Percentiles rank a stretch among this genome's conserved stretches.
Evolutionary conservation across 2,888 invertebrate species (phyloP).

Genomic region (Asteroscopus sphinx): DNA sequence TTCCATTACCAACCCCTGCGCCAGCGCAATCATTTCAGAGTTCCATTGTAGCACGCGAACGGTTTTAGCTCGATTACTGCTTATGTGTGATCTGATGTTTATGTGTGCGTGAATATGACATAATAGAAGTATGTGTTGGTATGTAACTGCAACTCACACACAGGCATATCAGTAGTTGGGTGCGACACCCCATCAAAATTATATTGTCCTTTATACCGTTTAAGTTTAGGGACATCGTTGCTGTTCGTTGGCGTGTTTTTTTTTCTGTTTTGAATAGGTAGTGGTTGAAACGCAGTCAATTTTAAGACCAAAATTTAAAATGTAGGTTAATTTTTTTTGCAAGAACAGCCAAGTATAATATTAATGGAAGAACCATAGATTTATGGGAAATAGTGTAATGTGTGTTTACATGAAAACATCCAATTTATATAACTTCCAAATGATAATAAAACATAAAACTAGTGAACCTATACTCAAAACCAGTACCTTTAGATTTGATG

Average conservation of each 20-base stretch:
- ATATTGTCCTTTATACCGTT: slow-evolving; percentile 67
- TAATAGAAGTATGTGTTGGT: slow-evolving; percentile 43
- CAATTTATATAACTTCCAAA: too few relatives aligned
- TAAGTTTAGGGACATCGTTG: slow-evolving; percentile 48
- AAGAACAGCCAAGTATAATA: too few relatives aligned
- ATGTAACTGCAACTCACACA: slow-evolving; percentile 59
- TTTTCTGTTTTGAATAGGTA: not conserved
- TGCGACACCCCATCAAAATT: slow-evolving; percentile 79
- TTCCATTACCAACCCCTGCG: slow-evolving; percentile 53
- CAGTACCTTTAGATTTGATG: too few relatives aligned
- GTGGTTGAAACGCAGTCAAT: too few relatives aligned
- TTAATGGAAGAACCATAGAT: too few relatives aligned
- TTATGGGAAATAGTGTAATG: too few relatives aligned
- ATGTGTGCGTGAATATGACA: slow-evolving; percentile 39
- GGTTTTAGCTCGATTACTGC: slow-evolving; percentile 63
- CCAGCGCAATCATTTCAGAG: slow-evolving; percentile 57
- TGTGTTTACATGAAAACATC: too few relatives aligned
- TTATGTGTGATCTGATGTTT: slow-evolving; percentile 54
- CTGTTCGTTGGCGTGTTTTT: slow-evolving; percentile 28
- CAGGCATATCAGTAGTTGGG: slow-evolving; percentile 62
- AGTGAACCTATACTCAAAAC: too few relatives aligned
- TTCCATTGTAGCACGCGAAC: slow-evolving; percentile 73
- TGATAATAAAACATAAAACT: too few relatives aligned
- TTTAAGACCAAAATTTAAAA: too few relatives aligned
- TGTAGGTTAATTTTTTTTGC: too few relatives aligned